Evolutionary conservation across 2,888 invertebrate genomes (phyloP).

Genomic region (Nasonovia ribisnigri): DNA sequence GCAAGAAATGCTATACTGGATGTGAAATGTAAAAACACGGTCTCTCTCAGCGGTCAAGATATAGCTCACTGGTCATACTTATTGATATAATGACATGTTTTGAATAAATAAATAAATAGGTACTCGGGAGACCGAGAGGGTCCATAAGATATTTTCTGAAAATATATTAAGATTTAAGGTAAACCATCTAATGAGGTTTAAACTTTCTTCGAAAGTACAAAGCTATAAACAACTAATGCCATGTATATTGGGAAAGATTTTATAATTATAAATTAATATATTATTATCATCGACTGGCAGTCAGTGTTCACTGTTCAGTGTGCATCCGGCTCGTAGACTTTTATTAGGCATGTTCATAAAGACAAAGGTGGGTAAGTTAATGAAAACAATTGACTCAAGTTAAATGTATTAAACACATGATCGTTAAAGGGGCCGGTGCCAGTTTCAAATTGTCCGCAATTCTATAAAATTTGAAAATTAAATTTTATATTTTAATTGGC

Average conservation of each 20-base stretch:
- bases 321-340: background rate
- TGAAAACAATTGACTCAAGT: background rate
- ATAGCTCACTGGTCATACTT: background rate
- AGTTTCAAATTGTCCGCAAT: too few species aligned
- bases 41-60: background rate
- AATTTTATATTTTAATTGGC: too few species aligned
- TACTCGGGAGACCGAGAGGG: background rate
- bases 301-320: background rate
- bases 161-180: background rate
- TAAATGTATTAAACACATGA: background rate
- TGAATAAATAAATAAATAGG: background rate
- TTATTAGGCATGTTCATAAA: background rate
- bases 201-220: background rate
- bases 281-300: background rate
- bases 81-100: background rate
- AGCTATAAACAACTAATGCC: background rate
- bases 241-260: background rate
- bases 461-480: too few species aligned
- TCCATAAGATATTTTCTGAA: background rate
- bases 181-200: background rate
- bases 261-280: background rate
- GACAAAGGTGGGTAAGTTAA: background rate
- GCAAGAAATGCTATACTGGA: background rate
- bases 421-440: too few species aligned
- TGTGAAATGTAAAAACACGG: background rate